Evolutionary conservation across 1,140 invertebrate genomes (phyloP).

Genomic region (Lepidotrigona ventralis): DNA sequence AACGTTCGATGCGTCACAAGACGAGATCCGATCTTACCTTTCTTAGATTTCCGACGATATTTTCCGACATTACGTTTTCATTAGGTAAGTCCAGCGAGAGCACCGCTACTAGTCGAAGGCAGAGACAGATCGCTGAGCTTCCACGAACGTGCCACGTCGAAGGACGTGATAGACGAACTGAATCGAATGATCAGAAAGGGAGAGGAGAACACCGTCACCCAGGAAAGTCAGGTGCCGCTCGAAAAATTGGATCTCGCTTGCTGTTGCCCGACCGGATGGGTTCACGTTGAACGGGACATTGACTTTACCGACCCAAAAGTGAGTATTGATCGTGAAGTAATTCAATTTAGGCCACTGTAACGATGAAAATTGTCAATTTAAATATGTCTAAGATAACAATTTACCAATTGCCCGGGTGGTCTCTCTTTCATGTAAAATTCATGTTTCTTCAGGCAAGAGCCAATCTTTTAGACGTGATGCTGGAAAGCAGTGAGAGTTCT

Average conservation of each 20-base stretch:
- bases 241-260: slow-evolving; percentile 83
- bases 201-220: slow-evolving; percentile 73
- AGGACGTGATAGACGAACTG: slow-evolving; percentile 88
- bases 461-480: slow-evolving; percentile 87
- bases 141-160: slow-evolving; percentile 86
- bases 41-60: too few species aligned
- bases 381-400: not conserved
- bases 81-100: slow-evolving; percentile 73
- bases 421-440: not conserved
- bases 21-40: not conserved
- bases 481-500: slow-evolving; percentile 86
- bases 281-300: slow-evolving; percentile 88
- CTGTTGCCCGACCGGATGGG: slow-evolving; percentile 87
- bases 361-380: not conserved
- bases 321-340: slow-evolving; percentile 17
- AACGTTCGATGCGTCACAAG: not conserved
- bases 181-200: slow-evolving; percentile 86
- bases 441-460: slow-evolving; percentile 83
- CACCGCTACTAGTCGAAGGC: slow-evolving; percentile 69
- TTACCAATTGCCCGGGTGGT: not conserved
- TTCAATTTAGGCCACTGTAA: not conserved
- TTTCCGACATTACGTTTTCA: slow-evolving; percentile 7
- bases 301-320: slow-evolving; percentile 91
- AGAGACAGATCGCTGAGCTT: slow-evolving; percentile 82
- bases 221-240: slow-evolving; percentile 66